phyloP scores from a whole-genome alignment of 1,140 invertebrate species.

The Drosophila asahinai region DNA sequence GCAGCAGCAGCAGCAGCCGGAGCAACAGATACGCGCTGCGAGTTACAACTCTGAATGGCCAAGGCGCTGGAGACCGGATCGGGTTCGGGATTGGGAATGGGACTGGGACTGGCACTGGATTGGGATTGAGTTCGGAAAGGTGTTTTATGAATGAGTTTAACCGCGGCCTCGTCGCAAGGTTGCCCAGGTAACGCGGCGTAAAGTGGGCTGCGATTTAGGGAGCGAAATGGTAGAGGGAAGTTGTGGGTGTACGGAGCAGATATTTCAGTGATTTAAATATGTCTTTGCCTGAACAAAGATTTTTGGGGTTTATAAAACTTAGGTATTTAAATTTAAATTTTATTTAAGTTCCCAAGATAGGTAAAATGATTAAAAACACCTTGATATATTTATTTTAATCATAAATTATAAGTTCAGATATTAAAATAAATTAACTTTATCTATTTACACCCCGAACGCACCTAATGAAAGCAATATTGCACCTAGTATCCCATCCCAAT shows the following conservation, averaged over 20 bases:
- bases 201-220: conserved; percentile 8
- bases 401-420: too few relatives aligned
- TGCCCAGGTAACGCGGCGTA: conserved; percentile 10
- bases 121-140: conserved; percentile 13
- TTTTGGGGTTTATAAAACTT: not conserved
- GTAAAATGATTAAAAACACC: too few relatives aligned
- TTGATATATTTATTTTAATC: too few relatives aligned
- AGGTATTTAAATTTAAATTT: not conserved
- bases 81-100: conserved; percentile 6
- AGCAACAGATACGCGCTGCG: conserved; percentile 45
- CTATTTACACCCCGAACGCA: not conserved
- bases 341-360: too few relatives aligned
- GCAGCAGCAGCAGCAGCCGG: conserved; percentile 24
- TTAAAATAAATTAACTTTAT: not conserved
- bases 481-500: not conserved
- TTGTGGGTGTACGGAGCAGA: not conserved
- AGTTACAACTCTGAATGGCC: conserved; percentile 57
- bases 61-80: conserved; percentile 1
- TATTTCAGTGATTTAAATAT: not conserved
- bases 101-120: not conserved
- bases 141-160: conserved; percentile 73
- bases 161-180: conserved; percentile 2
- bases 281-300: not conserved
- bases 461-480: not conserved
- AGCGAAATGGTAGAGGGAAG: not conserved